Evolutionary conservation across 2,888 invertebrate species (phyloP).

Genomic region (Nowickia ferox): DNA sequence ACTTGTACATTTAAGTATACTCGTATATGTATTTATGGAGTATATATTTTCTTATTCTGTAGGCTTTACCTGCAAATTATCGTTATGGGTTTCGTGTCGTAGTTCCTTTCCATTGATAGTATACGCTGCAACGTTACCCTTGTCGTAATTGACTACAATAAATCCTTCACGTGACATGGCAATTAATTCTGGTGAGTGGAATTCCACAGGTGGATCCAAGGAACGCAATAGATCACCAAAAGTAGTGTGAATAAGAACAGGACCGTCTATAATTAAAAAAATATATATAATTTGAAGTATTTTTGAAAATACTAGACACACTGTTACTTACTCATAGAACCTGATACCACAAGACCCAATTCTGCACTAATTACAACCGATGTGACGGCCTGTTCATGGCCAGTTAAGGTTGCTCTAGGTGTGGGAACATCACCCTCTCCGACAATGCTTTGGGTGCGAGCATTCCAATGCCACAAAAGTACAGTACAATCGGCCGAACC

Average conservation of each 20-base stretch:
- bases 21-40: not conserved
- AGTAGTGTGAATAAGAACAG: slow-evolving; percentile 98
- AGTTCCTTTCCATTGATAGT: slow-evolving; percentile 96
- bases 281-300: not conserved
- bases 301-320: not conserved
- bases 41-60: not conserved
- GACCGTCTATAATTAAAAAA: slow-evolving; percentile 88
- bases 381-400: slow-evolving; percentile 97
- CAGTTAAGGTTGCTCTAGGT: slow-evolving; percentile 97
- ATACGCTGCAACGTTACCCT: slow-evolving; percentile 95
- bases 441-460: slow-evolving; percentile 97
- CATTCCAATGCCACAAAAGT: slow-evolving; percentile 99
- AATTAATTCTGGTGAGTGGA: slow-evolving; percentile 91
- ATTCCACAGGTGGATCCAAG: slow-evolving; percentile 91
- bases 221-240: slow-evolving; percentile 97
- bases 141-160: slow-evolving; percentile 96
- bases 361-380: slow-evolving; percentile 99
- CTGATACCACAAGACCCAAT: slow-evolving; percentile 97
- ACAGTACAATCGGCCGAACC: slow-evolving; percentile 99
- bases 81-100: slow-evolving; percentile 95
- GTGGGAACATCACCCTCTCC: slow-evolving; percentile 98
- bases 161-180: slow-evolving; percentile 98
- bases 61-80: slow-evolving; percentile 93
- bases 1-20: too few relatives aligned
- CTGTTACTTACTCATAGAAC: slow-evolving; percentile 87